phyloP scores from a whole-genome alignment of 2,113 vertebrate species.

The Corythornis madagascariensis region DNA sequence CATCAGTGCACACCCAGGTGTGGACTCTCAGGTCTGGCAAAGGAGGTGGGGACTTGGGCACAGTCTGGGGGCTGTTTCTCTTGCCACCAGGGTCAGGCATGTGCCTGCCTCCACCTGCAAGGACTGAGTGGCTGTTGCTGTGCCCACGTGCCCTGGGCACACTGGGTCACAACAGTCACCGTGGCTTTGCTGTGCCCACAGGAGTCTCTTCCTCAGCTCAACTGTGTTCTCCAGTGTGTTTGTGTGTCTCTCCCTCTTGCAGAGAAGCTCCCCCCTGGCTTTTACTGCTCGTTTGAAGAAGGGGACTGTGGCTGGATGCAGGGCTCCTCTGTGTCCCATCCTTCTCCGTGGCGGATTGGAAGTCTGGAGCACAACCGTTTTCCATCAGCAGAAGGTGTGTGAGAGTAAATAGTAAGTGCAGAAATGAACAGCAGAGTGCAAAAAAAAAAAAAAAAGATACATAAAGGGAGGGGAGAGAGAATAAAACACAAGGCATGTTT shows the following conservation, averaged over 20 bases:
- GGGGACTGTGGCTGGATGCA: conserved; percentile 88
- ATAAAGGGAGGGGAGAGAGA: not conserved
- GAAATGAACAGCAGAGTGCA: not conserved
- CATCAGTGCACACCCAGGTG: not conserved
- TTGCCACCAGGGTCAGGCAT: not conserved
- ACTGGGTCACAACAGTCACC: rapidly evolving
- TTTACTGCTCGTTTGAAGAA: conserved; percentile 92
- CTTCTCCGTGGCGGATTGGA: conserved; percentile 79
- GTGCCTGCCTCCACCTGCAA: rapidly evolving
- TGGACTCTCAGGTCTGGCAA: not conserved
- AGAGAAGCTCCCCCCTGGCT: conserved; percentile 90
- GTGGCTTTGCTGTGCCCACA: not conserved
- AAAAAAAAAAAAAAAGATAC: not conserved
- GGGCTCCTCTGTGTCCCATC: conserved; percentile 25
- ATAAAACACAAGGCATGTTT: not conserved
- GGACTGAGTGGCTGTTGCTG: not conserved
- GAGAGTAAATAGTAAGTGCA: not conserved
- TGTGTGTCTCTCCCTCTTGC: conserved; percentile 43
- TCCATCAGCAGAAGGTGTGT: conserved; percentile 66
- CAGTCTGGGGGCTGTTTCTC: not conserved
- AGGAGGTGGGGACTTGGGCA: not conserved
- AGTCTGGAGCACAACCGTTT: conserved; percentile 52
- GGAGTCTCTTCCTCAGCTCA: not conserved
- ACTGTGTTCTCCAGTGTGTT: not conserved
- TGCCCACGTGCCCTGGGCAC: not conserved